Base-by-base conservation (phyloP, 1,140 invertebrate species). In the Cotesia chilonis region DNA sequence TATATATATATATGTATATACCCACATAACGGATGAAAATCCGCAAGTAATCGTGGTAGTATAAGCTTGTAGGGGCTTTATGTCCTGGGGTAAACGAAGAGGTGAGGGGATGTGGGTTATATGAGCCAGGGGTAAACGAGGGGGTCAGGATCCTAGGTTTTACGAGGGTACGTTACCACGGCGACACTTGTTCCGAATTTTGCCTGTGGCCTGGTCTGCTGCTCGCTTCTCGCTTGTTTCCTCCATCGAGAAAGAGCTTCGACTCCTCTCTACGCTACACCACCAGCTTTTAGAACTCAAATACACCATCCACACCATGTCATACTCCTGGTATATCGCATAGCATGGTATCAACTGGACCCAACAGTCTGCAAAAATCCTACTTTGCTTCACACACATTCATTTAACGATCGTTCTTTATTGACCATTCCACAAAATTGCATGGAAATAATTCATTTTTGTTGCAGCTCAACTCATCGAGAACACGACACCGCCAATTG, bases 91-190 rank as follows among this genome's bases (percentile, higher is more conserved):
- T 60, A 41, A 47, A 59, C 51, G 59, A 36, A 37, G 59, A 70
- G 36, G 51, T 60, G 59, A 60, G 63, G 20, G 35, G 36, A 20
- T 38, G 0, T 65, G 20, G 35, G 41, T 47, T 47, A 47, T 47
- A 47, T 47, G 41, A 47, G 41, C 41, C 41, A 47, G 41, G 14
- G 20, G 14, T 9, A 59, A 20, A 59, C 28, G 17, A 59, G 57
- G 66, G 41, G 47, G 41, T 9, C 17, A 6, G 36, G 36, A 7
- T 37, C 63, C 47, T 75, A 59, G 72, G 72, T 76, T 80, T 77
- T 77, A 77, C 72, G 75, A 79, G 78, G 73, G 71, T 67, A 79
- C 76, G 75, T 76, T 74, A 72, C 72, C 75, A 74, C 63, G 75
- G 75, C 70, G 69, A 76, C 71, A 80, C 77, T 81, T 79, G 74